These are phyloP conservation scores for Bacillus rossius DNA, from an alignment of 1,140 invertebrate species.

Conservation along the genomic window DNA sequence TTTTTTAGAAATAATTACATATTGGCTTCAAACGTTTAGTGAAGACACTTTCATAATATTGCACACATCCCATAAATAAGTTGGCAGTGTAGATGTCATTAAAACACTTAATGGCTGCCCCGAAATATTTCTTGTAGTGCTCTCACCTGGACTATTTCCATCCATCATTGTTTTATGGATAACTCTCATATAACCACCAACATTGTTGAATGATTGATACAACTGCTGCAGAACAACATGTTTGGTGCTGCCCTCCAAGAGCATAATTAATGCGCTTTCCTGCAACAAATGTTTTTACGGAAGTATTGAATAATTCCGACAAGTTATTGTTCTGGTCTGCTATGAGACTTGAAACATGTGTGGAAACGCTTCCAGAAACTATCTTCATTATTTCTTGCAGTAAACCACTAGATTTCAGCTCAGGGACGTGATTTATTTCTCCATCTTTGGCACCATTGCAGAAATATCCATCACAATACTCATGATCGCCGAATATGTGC, in stretches of 20 bases:
- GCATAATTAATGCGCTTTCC: slow-evolving; percentile 38
- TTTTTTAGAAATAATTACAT: too few species aligned
- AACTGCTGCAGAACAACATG: slow-evolving; percentile 28
- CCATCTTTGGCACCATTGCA: slow-evolving; percentile 20
- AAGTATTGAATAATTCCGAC: slow-evolving; percentile 37
- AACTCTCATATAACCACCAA: background rate
- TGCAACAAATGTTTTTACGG: slow-evolving; percentile 32
- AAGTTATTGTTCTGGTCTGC: slow-evolving; percentile 39
- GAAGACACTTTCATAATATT: too few species aligned
- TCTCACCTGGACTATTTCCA: slow-evolving; percentile 1
- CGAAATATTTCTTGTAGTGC: too few species aligned
- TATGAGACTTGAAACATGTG: slow-evolving; percentile 22
- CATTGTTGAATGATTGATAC: slow-evolving; percentile 29
- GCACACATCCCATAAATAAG: too few species aligned
- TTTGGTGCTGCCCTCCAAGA: slow-evolving; percentile 26
- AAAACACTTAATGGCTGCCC: too few species aligned
- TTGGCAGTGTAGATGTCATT: too few species aligned
- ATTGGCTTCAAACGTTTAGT: too few species aligned
- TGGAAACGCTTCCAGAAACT: slow-evolving; percentile 1
- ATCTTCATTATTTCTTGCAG: slow-evolving; percentile 9
- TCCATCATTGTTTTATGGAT: slow-evolving; percentile 14
- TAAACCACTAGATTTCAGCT: slow-evolving; percentile 18
- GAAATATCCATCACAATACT: slow-evolving; percentile 25
- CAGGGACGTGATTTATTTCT: slow-evolving; percentile 24
- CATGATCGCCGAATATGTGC: slow-evolving; percentile 40